Percentiles rank a stretch among this genome's conserved stretches.
Evolutionary conservation across 2,888 invertebrate species (phyloP).

Genomic region (Cynaeus angustus): DNA sequence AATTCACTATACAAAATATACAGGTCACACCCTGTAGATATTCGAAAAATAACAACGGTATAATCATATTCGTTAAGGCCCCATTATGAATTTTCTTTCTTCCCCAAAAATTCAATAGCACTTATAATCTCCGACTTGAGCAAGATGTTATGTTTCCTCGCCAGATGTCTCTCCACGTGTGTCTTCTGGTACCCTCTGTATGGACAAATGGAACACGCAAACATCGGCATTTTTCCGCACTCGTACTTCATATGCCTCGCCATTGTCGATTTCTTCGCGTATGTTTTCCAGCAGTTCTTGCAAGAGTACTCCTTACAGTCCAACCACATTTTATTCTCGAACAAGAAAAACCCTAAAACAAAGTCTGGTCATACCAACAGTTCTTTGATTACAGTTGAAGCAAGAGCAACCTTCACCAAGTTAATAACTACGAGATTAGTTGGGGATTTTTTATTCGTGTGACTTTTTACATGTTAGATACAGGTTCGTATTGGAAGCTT

Average conservation of each 20-base stretch:
- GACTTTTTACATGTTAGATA: slow-evolving; percentile 15
- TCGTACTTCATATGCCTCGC: slow-evolving; percentile 61
- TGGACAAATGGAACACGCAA: slow-evolving; percentile 61
- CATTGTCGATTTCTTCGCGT: slow-evolving; percentile 58
- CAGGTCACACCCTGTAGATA: slow-evolving; percentile 24
- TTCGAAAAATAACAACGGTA: not conserved
- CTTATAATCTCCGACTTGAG: slow-evolving; percentile 41
- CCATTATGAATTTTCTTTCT: slow-evolving; percentile 15
- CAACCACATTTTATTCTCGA: slow-evolving; percentile 18
- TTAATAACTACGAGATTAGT: slow-evolving; percentile 26
- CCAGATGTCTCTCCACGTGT: slow-evolving; percentile 64
- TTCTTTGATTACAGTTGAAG: not conserved
- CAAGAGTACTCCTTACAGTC: slow-evolving; percentile 51
- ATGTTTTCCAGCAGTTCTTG: slow-evolving; percentile 56
- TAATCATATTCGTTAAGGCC: slow-evolving; percentile 12
- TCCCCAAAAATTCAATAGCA: slow-evolving; percentile 42
- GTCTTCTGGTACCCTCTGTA: slow-evolving; percentile 65
- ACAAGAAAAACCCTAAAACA: slow-evolving; percentile 46
- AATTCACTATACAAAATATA: slow-evolving; percentile 21
- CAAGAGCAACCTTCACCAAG: slow-evolving; percentile 41
- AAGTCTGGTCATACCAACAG: not conserved
- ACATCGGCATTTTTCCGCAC: slow-evolving; percentile 62
- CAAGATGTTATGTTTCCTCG: slow-evolving; percentile 62
- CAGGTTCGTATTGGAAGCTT: not conserved
- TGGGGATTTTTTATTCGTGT: not conserved